Conservation (phyloP, 2,113 vertebrate species). For the Vicugna pacos region DNA sequence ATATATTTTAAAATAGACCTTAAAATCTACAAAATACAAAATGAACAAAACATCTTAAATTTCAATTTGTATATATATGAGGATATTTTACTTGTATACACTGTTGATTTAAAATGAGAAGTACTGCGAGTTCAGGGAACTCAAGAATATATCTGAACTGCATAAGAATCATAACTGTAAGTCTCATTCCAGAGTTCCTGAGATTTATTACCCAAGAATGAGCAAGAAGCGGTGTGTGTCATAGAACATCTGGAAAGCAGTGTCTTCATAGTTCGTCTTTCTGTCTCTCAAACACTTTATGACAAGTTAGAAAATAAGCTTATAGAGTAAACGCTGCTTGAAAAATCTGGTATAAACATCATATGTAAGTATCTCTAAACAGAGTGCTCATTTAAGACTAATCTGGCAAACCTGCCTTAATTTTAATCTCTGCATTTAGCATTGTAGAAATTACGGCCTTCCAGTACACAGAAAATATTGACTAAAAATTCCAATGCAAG, state of each 20-base stretch:
- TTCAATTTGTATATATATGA: background rate
- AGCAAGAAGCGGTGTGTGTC: too few species aligned
- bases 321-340: background rate
- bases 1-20: background rate
- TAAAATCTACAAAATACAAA: constrained; percentile 16
- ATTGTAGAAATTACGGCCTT: background rate
- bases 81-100: background rate
- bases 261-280: background rate
- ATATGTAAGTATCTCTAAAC: background rate
- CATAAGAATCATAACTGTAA: background rate
- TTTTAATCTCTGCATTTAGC: constrained; percentile 22
- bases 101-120: background rate
- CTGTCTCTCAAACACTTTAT: background rate
- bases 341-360: background rate
- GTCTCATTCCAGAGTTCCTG: background rate
- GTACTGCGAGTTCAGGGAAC: background rate
- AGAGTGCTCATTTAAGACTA: background rate
- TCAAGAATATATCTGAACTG: background rate
- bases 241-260: background rate
- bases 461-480: background rate
- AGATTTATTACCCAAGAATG: background rate
- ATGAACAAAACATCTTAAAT: background rate
- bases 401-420: background rate
- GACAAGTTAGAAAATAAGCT: background rate
- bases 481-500: background rate